A percentile compares a stretch with the other conserved stretches of the same genome.
These are phyloP conservation scores for Camponotus floridanus DNA, from an alignment of 1,140 invertebrate species.

Conservation along the genomic window DNA sequence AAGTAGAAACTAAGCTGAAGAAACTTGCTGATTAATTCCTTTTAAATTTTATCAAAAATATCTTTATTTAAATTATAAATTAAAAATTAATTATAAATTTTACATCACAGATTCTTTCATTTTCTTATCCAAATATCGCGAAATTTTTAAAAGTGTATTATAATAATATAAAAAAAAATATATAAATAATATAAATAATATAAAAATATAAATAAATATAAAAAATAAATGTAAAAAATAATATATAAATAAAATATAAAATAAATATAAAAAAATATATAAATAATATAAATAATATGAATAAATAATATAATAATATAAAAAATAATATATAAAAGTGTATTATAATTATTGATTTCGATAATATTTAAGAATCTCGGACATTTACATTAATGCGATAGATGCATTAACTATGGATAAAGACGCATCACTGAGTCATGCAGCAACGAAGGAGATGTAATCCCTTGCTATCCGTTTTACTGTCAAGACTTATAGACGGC, in stretches of 20 bases:
- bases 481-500: neutral
- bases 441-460: slow-evolving; percentile 15
- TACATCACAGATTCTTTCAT: neutral
- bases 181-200: no score
- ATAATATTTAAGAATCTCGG: neutral
- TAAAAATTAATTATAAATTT: neutral
- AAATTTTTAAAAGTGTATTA: neutral
- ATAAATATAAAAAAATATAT: no score
- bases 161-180: no score
- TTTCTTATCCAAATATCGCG: neutral
- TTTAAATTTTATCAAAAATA: neutral
- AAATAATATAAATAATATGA: no score
- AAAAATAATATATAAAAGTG: no score
- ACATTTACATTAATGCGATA: no score
- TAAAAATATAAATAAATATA: no score
- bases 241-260: no score
- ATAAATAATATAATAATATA: no score
- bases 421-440: neutral
- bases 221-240: no score
- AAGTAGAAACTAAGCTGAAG: neutral
- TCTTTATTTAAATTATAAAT: neutral
- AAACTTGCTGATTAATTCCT: neutral
- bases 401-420: neutral
- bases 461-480: neutral
- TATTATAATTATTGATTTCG: neutral